These are phyloP conservation scores for Alfaro cultratus DNA, from an alignment of 2,797 vertebrate species.

Conservation along the genomic window DNA sequence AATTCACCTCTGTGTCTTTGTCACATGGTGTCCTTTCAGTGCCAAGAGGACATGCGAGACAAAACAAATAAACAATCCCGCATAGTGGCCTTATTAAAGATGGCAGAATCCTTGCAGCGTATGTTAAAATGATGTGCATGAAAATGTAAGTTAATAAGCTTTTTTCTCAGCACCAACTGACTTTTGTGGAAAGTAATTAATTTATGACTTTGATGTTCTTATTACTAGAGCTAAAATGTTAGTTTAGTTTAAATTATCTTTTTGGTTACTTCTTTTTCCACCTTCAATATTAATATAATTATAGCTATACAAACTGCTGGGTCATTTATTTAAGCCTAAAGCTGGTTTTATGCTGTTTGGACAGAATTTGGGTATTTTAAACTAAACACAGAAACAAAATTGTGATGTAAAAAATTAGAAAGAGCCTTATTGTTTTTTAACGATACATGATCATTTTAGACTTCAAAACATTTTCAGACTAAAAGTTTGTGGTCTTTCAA, in stretches of 20 bases:
- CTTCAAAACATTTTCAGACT: neutral
- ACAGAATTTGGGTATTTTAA: neutral
- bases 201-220: neutral
- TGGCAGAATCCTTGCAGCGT: neutral
- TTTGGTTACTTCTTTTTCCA: neutral
- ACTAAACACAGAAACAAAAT: neutral
- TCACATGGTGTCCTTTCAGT: neutral
- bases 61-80: neutral
- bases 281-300: neutral
- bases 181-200: neutral
- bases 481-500: neutral
- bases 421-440: neutral
- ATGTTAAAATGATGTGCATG: neutral
- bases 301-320: neutral
- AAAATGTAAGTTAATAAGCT: neutral
- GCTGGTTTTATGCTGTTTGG: too few species aligned
- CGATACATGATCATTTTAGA: neutral
- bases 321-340: neutral
- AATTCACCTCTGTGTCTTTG: neutral
- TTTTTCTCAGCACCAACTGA: neutral
- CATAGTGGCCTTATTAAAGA: neutral
- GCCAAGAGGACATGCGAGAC: conserved; percentile 7
- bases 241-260: neutral
- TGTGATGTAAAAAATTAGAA: neutral
- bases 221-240: neutral